Evolutionary conservation across 2,113 vertebrate species (phyloP).

Genomic region (Psittacus erithacus): DNA sequence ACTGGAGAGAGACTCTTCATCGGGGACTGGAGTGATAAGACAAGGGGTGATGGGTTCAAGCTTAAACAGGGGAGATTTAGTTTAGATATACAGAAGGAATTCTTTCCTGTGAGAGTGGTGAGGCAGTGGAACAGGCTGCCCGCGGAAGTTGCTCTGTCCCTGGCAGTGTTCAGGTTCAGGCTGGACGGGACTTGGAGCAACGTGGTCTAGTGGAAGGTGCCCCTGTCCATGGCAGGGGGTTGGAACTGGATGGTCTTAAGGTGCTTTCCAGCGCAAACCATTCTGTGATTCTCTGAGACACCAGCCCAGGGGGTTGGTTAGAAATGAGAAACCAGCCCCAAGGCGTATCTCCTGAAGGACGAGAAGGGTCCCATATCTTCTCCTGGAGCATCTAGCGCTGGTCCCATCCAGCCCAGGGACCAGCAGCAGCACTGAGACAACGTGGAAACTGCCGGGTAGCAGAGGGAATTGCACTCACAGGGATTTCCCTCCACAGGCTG

Average conservation of each 20-base stretch:
- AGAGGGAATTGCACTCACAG: neutral
- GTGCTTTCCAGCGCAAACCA: neutral
- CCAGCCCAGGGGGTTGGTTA: fast-evolving
- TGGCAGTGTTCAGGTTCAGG: too few relatives aligned
- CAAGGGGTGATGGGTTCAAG: too few relatives aligned
- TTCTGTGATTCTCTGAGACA: neutral
- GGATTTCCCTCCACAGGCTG: conserved; percentile 69
- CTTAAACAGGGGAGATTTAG: too few relatives aligned
- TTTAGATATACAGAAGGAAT: too few relatives aligned
- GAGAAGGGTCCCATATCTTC: neutral
- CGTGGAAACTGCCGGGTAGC: neutral
- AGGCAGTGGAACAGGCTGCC: too few relatives aligned
- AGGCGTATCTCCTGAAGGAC: neutral
- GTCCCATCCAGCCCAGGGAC: neutral
- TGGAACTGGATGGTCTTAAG: neutral
- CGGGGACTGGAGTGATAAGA: neutral
- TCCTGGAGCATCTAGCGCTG: neutral
- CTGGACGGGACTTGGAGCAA: too few relatives aligned
- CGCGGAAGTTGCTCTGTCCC: too few relatives aligned
- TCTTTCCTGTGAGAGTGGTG: too few relatives aligned
- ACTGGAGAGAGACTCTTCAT: neutral
- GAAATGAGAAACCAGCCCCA: neutral
- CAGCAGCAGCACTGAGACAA: neutral
- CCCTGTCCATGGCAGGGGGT: too few relatives aligned
- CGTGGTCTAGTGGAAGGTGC: too few relatives aligned